These are phyloP conservation scores for Augochlorella aurata DNA, from an alignment of 2,888 invertebrate species.

Conservation along the genomic window DNA sequence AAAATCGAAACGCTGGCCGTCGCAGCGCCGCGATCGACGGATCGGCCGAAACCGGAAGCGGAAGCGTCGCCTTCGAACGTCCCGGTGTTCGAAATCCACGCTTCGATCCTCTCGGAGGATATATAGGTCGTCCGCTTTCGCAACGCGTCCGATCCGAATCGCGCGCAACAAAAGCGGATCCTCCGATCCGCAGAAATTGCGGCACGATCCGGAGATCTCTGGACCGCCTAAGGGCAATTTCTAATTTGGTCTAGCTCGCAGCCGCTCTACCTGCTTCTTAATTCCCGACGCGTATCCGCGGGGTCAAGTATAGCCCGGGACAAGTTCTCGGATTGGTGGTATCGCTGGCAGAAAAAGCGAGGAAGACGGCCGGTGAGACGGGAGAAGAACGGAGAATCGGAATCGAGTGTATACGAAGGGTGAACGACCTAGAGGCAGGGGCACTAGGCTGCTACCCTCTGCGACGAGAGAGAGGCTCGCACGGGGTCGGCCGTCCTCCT, in stretches of 20 bases:
- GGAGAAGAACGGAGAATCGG: conserved; percentile 65
- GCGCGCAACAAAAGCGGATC: not conserved
- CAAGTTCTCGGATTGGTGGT: conserved; percentile 61
- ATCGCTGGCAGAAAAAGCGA: conserved; percentile 9
- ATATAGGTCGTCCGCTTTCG: conserved; percentile 1
- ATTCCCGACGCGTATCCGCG: conserved; percentile 51
- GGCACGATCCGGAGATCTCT: not conserved
- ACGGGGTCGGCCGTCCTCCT: conserved; percentile 39
- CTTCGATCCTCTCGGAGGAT: not conserved
- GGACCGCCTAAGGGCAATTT: not conserved
- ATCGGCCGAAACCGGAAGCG: no score
- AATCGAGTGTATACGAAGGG: conserved; percentile 73
- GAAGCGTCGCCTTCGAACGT: not conserved
- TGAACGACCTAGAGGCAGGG: conserved; percentile 81
- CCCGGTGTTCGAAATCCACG: no score
- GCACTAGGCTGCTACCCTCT: conserved; percentile 82
- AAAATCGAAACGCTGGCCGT: no score
- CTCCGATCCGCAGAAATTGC: not conserved
- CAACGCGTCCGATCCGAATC: not conserved
- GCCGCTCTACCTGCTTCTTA: conserved; percentile 38
- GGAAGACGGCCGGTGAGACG: conserved; percentile 20
- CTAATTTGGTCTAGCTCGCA: conserved; percentile 4
- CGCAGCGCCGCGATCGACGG: no score
- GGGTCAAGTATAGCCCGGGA: conserved; percentile 75
- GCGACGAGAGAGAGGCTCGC: conserved; percentile 63